Conservation (phyloP, 2,888 invertebrate genomes). For the Cantharis flavilabris region DNA sequence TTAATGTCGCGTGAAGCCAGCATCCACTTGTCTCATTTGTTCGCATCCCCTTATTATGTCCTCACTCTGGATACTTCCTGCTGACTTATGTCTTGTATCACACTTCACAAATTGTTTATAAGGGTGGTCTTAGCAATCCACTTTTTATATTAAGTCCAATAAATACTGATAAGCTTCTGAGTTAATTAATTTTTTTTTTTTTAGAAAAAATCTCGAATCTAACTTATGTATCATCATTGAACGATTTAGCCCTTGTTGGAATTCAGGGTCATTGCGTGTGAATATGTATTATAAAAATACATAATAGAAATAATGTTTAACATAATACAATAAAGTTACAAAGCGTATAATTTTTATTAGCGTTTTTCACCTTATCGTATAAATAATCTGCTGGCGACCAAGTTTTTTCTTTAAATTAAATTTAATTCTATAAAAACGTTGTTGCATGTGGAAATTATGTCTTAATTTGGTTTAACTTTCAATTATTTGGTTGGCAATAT, state of each 20-base stretch:
- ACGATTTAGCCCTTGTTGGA: neutral
- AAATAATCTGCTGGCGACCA: neutral
- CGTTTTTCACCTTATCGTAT: neutral
- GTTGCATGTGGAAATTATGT: neutral
- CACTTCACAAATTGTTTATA: neutral
- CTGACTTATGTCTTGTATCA: slow-evolving; percentile 8
- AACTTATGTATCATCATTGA: neutral
- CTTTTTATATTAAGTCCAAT: neutral
- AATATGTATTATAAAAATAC: neutral
- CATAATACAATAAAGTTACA: neutral
- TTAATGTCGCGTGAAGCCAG: slow-evolving; percentile 55
- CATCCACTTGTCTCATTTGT: slow-evolving; percentile 52
- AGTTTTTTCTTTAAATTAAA: neutral
- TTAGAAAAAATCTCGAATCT: neutral
- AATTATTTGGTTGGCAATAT: slow-evolving; percentile 15
- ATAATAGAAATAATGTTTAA: neutral
- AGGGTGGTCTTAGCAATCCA: neutral
- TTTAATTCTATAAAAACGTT: neutral
- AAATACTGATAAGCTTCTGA: neutral
- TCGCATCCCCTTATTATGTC: slow-evolving; percentile 35
- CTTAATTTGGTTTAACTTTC: neutral
- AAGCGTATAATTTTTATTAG: neutral
- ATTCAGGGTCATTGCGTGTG: neutral
- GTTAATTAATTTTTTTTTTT: neutral
- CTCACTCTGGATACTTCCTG: slow-evolving; percentile 23